Evolutionary conservation across 2,797 vertebrate genomes (phyloP).

Genomic region (Dicrostonyx torquatus): DNA sequence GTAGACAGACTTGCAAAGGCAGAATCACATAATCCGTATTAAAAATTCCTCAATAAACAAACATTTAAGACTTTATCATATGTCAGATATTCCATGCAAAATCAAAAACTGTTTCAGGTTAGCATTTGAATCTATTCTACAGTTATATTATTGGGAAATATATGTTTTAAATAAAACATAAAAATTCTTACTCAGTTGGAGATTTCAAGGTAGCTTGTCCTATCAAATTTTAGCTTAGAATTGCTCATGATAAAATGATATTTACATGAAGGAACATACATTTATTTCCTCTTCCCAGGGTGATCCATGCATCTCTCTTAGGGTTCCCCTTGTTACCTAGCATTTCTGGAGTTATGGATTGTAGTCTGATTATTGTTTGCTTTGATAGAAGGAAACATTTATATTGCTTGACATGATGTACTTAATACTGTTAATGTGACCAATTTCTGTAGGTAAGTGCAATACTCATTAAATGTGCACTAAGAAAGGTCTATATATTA

Average conservation of each 20-base stretch:
- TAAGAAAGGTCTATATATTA: neutral
- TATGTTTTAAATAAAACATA: conserved; percentile 25
- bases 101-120: neutral
- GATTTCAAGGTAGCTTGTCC: neutral
- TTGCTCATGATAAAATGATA: neutral
- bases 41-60: conserved; percentile 80
- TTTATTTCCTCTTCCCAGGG: too few relatives aligned
- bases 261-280: neutral
- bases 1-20: conserved; percentile 73
- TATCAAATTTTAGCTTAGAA: neutral
- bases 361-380: too few relatives aligned
- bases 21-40: conserved; percentile 75
- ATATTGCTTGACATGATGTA: neutral
- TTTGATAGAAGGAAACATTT: neutral
- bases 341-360: too few relatives aligned
- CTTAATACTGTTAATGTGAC: neutral
- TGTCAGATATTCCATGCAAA: conserved; percentile 24
- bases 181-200: neutral
- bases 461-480: neutral
- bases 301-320: too few relatives aligned
- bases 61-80: conserved; percentile 59
- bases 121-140: neutral
- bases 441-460: neutral
- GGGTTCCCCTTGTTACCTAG: too few relatives aligned
- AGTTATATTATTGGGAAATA: conserved; percentile 19